Conservation (phyloP, 2,888 invertebrate species). For the Ochlodes sylvanus region DNA sequence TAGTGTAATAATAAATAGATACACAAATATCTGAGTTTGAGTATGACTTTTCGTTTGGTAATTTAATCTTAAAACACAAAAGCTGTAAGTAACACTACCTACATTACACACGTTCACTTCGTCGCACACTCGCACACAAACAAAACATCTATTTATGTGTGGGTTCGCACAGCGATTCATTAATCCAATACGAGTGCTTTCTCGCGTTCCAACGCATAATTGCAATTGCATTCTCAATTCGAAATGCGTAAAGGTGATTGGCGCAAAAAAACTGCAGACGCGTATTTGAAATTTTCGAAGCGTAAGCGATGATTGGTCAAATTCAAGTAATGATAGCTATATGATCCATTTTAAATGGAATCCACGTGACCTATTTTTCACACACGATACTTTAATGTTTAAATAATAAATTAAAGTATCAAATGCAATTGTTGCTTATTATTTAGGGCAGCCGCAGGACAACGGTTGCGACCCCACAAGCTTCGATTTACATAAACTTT, state of each 20-base stretch:
- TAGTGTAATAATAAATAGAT: too few relatives aligned
- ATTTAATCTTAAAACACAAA: too few relatives aligned
- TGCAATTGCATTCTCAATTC: constrained; percentile 32
- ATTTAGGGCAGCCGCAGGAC: too few relatives aligned
- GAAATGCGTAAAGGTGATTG: constrained; percentile 30
- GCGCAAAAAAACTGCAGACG: constrained; percentile 26
- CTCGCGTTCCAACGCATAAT: constrained; percentile 29
- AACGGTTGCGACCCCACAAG: too few relatives aligned
- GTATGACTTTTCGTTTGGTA: too few relatives aligned
- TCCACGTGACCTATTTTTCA: too few relatives aligned
- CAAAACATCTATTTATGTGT: not conserved
- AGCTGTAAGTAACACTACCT: not conserved
- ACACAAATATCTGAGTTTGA: too few relatives aligned
- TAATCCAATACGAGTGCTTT: constrained; percentile 25
- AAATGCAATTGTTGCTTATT: too few relatives aligned
- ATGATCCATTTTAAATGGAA: constrained; percentile 12
- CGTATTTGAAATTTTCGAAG: constrained; percentile 15
- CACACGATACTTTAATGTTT: too few relatives aligned
- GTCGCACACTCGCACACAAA: not conserved
- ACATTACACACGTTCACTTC: not conserved
- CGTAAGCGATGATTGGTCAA: constrained; percentile 27
- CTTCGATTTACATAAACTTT: too few relatives aligned
- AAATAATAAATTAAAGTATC: too few relatives aligned
- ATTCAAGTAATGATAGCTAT: constrained; percentile 23
- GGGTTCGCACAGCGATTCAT: not conserved